These are phyloP conservation scores for Sarcophaga rosellei DNA, from an alignment of 2,888 invertebrate genomes.

Conservation along the genomic window DNA sequence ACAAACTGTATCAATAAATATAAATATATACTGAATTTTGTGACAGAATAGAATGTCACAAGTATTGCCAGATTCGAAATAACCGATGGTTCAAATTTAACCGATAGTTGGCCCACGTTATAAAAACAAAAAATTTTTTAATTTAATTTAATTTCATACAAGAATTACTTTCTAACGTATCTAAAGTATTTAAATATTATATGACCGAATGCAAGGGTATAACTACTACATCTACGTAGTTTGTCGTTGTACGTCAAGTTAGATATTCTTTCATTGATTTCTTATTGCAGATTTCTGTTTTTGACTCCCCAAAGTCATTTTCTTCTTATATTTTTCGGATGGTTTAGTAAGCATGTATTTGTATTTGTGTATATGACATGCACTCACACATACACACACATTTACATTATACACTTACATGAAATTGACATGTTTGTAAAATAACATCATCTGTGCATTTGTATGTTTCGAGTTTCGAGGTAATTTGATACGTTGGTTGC, in stretches of 20 bases:
- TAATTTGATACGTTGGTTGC: conserved; percentile 61
- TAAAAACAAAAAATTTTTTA: background rate
- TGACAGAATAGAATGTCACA: no score
- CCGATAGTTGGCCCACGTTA: no score
- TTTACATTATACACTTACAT: background rate
- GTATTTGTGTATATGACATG: background rate
- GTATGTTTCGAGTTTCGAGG: conserved; percentile 52
- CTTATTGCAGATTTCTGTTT: background rate
- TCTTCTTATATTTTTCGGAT: conserved; percentile 10
- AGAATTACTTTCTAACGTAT: no score
- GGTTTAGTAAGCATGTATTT: conserved; percentile 12
- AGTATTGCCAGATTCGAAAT: no score
- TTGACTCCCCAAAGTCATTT: background rate
- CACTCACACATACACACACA: background rate
- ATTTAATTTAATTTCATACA: background rate
- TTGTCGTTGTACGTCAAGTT: conserved; percentile 3
- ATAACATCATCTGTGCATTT: conserved; percentile 20
- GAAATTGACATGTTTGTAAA: background rate
- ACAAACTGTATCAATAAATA: no score
- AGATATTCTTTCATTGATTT: conserved; percentile 55
- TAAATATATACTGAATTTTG: no score
- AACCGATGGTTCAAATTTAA: no score
- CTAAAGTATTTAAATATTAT: no score
- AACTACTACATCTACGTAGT: background rate
- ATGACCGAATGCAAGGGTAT: background rate